phyloP scores from a whole-genome alignment of 2,888 invertebrate genomes.

The Trachelus troglodyta region DNA sequence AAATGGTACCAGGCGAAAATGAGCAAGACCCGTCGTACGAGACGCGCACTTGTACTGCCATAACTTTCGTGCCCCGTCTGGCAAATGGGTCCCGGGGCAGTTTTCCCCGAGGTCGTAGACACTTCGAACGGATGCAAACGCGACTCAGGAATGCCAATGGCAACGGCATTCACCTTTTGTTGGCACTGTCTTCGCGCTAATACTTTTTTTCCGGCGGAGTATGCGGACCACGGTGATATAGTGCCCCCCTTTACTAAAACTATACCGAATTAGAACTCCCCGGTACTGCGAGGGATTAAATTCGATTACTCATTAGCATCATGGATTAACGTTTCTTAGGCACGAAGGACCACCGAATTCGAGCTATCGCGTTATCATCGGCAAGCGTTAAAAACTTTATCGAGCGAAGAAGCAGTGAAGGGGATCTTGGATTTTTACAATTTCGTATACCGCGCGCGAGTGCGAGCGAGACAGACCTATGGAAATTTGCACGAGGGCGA shows the following conservation, averaged over 20 bases:
- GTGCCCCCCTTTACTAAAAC: neutral
- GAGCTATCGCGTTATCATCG: neutral
- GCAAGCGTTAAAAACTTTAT: neutral
- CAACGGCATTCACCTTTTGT: constrained; percentile 29
- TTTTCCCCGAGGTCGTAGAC: neutral
- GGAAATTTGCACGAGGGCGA: neutral
- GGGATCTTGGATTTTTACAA: neutral
- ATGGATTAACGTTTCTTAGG: neutral
- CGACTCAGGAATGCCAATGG: constrained; percentile 28
- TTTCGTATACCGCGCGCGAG: neutral
- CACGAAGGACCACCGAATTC: neutral
- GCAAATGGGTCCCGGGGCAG: neutral
- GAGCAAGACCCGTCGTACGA: neutral
- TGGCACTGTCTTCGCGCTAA: constrained; percentile 31
- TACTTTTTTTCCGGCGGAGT: constrained; percentile 38
- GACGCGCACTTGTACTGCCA: neutral
- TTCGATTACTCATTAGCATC: too few species aligned
- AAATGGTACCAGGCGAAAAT: neutral
- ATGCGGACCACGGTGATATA: constrained; percentile 17
- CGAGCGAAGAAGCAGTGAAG: neutral
- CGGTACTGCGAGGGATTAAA: too few species aligned
- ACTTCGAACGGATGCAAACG: neutral
- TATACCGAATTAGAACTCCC: neutral
- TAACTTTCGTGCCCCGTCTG: neutral
- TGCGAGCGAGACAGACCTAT: neutral